These are phyloP conservation scores for Pseudochaenichthys georgianus DNA, from an alignment of 2,797 vertebrate genomes.

Conservation along the genomic window DNA sequence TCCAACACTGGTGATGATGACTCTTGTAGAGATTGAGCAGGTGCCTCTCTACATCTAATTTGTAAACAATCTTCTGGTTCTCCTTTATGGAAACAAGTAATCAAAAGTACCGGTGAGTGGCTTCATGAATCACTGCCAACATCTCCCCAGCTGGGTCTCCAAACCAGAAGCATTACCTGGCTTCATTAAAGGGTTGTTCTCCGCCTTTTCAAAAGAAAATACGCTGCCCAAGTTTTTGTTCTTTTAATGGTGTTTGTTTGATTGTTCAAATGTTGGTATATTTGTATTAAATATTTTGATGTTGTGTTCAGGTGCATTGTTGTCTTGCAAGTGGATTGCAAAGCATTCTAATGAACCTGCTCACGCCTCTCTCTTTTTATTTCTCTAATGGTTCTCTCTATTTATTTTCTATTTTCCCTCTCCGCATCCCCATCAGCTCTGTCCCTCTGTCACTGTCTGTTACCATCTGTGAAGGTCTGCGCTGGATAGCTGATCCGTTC, in stretches of 20 bases:
- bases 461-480: constrained; percentile 52
- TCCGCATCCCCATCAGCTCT: constrained; percentile 31
- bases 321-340: neutral
- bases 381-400: neutral
- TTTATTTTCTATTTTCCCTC: neutral
- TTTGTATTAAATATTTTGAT: neutral
- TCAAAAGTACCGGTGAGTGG: neutral
- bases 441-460: constrained; percentile 42
- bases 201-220: neutral
- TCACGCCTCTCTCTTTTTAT: neutral
- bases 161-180: neutral
- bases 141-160: constrained; percentile 14
- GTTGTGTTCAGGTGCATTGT: neutral
- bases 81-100: neutral
- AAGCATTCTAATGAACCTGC: neutral
- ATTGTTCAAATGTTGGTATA: neutral
- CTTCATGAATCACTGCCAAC: neutral
- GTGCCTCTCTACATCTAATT: neutral
- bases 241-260: neutral
- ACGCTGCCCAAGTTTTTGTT: neutral
- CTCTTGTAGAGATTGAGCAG: neutral
- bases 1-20: neutral
- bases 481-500: constrained; percentile 27
- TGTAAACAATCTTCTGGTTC: constrained; percentile 7
- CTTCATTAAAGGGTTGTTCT: constrained; percentile 2